phyloP scores from a whole-genome alignment of 2,888 invertebrate genomes.

The Branchellion lobata region DNA sequence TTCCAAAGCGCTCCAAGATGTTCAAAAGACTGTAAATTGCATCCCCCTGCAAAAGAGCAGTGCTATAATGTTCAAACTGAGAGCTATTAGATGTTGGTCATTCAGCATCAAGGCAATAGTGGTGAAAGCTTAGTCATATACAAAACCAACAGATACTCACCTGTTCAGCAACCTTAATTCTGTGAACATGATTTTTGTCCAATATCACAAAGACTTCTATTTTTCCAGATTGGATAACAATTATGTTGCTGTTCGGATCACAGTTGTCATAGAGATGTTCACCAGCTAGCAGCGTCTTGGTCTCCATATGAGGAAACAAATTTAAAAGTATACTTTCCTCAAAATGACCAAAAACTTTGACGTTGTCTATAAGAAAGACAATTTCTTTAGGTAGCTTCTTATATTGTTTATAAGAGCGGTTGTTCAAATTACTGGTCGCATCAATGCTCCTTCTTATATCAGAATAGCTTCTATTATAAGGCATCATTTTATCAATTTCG shows the following conservation, averaged over 20 bases:
- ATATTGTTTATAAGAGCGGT: neutral
- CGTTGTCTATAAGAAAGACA: slow-evolving; percentile 40
- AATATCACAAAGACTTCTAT: slow-evolving; percentile 24
- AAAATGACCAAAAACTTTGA: slow-evolving; percentile 43
- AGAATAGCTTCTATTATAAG: slow-evolving; percentile 8
- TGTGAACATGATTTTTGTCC: slow-evolving; percentile 12
- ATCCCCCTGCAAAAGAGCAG: slow-evolving; percentile 32
- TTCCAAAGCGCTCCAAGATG: slow-evolving; percentile 32
- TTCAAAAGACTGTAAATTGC: slow-evolving; percentile 41
- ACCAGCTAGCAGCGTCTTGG: slow-evolving; percentile 23
- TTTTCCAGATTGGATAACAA: slow-evolving; percentile 37
- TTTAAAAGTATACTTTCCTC: slow-evolving; percentile 29
- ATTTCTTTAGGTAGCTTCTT: slow-evolving; percentile 34
- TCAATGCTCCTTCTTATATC: slow-evolving; percentile 25
- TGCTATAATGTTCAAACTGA: neutral
- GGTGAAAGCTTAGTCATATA: neutral
- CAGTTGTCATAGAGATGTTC: slow-evolving; percentile 31
- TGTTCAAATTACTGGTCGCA: slow-evolving; percentile 18
- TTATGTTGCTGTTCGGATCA: slow-evolving; percentile 17
- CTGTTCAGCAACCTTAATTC: slow-evolving; percentile 33
- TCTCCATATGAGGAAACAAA: slow-evolving; percentile 30
- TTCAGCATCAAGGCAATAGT: too few species aligned
- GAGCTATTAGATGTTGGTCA: neutral
- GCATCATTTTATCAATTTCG: neutral
- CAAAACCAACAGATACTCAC: neutral